phyloP scores from a whole-genome alignment of 2,113 vertebrate genomes.

The Onychostruthus taczanowskii region DNA sequence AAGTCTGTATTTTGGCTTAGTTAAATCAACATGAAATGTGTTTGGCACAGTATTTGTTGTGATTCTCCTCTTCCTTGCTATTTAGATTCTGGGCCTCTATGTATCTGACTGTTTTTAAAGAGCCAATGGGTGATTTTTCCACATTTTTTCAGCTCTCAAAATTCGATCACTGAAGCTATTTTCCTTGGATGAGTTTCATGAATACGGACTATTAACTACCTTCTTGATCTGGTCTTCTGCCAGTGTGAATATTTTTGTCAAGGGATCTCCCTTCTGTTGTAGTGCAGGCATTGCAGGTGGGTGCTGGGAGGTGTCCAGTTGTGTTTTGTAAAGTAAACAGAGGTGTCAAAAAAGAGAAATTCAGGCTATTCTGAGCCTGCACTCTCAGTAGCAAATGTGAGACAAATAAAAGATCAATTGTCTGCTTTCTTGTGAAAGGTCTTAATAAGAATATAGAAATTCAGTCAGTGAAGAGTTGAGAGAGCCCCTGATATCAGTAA shows the following conservation, averaged over 20 bases:
- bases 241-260: constrained; percentile 31
- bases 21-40: not conserved
- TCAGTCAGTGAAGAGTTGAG: not conserved
- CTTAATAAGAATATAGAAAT: not conserved
- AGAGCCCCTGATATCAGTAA: not conserved
- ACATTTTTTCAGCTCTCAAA: constrained; percentile 24
- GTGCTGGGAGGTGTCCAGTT: not conserved
- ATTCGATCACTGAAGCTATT: constrained; percentile 56
- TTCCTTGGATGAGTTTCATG: constrained; percentile 55
- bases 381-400: not conserved
- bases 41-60: not conserved
- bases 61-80: not conserved
- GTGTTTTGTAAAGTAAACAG: not conserved
- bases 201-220: not conserved
- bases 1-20: not conserved
- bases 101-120: constrained; percentile 39
- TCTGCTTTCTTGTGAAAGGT: not conserved
- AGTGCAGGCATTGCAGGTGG: not conserved
- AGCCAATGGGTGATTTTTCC: constrained; percentile 64
- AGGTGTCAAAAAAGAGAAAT: not conserved
- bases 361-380: not conserved
- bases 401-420: not conserved
- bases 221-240: constrained; percentile 40
- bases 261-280: not conserved
- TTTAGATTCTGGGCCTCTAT: not conserved